Percentiles rank a stretch among this genome's conserved stretches.
Evolutionary conservation across 2,113 vertebrate species (phyloP).

Genomic region (Pavo muticus): DNA sequence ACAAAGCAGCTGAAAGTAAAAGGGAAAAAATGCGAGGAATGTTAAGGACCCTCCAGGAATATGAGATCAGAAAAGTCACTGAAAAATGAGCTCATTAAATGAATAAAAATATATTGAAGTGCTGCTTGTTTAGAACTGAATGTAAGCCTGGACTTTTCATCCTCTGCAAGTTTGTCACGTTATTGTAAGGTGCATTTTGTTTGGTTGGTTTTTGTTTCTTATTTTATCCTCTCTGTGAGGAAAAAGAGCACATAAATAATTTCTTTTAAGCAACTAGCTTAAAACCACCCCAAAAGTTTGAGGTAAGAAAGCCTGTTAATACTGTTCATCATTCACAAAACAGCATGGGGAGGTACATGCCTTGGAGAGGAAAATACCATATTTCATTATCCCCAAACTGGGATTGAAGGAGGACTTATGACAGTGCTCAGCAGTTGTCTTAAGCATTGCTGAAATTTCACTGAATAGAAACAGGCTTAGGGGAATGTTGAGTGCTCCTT

Average conservation of each 20-base stretch:
- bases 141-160: background rate
- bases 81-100: slow-evolving; percentile 61
- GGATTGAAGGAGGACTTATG: background rate
- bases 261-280: background rate
- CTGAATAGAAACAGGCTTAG: background rate
- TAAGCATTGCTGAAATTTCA: background rate
- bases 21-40: slow-evolving; percentile 51
- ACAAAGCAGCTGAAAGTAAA: slow-evolving; percentile 49
- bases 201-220: background rate
- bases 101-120: slow-evolving; percentile 38
- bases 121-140: background rate
- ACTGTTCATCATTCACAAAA: background rate
- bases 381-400: background rate
- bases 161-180: background rate
- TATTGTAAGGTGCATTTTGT: background rate
- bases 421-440: background rate
- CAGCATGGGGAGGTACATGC: background rate
- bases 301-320: background rate
- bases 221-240: background rate
- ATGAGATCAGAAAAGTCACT: slow-evolving; percentile 58
- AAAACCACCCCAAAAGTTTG: background rate
- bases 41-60: slow-evolving; percentile 44
- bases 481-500: background rate
- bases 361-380: background rate
- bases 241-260: background rate